A percentile compares a stretch with the other conserved stretches of the same genome.
phyloP scores from a whole-genome alignment of 2,113 vertebrate species.

The Pelodiscus sinensis region DNA sequence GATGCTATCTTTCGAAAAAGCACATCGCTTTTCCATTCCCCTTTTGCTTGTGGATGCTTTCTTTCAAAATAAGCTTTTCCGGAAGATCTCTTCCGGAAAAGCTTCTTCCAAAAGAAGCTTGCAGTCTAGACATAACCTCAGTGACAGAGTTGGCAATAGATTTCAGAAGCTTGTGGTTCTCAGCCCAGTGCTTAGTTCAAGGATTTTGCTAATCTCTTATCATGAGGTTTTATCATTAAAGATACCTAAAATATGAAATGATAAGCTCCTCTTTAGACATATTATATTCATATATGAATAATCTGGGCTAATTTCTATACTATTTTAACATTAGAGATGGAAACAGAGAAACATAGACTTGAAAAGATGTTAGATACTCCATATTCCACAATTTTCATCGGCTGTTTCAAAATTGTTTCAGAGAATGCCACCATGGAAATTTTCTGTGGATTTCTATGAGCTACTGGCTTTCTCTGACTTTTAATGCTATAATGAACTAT shows the following conservation, averaged over 20 bases:
- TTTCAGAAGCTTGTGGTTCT: accelerated
- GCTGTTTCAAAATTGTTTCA: accelerated
- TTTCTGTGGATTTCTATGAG: background rate
- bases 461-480: background rate
- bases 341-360: background rate
- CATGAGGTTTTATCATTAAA: background rate
- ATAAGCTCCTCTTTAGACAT: background rate
- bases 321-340: background rate
- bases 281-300: background rate
- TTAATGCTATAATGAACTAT: background rate
- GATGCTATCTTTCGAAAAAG: too few relatives aligned
- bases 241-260: background rate
- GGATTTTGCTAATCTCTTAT: accelerated
- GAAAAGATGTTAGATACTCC: background rate
- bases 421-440: background rate
- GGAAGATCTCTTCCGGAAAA: too few relatives aligned
- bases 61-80: too few relatives aligned
- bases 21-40: too few relatives aligned
- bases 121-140: too few relatives aligned
- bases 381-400: background rate
- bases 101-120: too few relatives aligned
- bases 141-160: accelerated
- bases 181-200: accelerated
- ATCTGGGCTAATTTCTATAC: background rate
- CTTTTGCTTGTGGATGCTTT: too few relatives aligned